phyloP scores from a whole-genome alignment of 2,888 invertebrate species.

The Gibbula magus region DNA sequence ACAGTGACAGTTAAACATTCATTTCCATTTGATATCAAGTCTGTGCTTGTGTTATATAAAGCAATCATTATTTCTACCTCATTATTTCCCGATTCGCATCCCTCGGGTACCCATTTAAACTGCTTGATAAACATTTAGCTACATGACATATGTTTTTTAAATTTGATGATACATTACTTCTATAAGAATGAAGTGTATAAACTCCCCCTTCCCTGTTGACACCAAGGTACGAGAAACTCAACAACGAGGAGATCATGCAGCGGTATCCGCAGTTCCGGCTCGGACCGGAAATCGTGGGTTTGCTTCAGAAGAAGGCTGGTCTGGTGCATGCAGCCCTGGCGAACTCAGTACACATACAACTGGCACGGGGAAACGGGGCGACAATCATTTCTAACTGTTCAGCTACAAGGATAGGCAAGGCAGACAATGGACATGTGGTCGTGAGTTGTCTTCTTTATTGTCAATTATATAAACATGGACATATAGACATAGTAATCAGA shows the following conservation, averaged over 20 bases:
- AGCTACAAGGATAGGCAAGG: constrained; percentile 56
- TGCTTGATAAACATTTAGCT: too few species aligned
- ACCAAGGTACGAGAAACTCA: background rate
- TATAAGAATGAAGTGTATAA: background rate
- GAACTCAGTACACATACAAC: constrained; percentile 70
- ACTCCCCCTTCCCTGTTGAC: background rate
- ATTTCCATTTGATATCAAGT: too few species aligned
- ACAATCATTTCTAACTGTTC: constrained; percentile 65
- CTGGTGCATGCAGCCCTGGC: constrained; percentile 71
- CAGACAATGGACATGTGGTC: constrained; percentile 45
- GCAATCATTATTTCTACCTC: too few species aligned
- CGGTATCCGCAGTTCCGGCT: constrained; percentile 64
- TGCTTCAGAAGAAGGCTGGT: constrained; percentile 71
- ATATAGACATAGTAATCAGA: too few species aligned
- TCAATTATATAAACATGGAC: too few species aligned
- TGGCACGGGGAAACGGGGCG: constrained; percentile 69
- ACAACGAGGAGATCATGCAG: background rate
- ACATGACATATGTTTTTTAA: too few species aligned
- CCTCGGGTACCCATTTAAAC: too few species aligned
- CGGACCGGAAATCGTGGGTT: constrained; percentile 53
- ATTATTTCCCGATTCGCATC: too few species aligned
- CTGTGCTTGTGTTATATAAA: too few species aligned
- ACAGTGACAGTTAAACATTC: too few species aligned
- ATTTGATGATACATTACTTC: constrained; percentile 40
- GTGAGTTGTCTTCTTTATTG: constrained; percentile 48